Evolutionary conservation across 2,888 invertebrate species (phyloP), one percentile per base, ranked within the genome.

Genomic region (Hirtodrosophila trivittata): DNA sequence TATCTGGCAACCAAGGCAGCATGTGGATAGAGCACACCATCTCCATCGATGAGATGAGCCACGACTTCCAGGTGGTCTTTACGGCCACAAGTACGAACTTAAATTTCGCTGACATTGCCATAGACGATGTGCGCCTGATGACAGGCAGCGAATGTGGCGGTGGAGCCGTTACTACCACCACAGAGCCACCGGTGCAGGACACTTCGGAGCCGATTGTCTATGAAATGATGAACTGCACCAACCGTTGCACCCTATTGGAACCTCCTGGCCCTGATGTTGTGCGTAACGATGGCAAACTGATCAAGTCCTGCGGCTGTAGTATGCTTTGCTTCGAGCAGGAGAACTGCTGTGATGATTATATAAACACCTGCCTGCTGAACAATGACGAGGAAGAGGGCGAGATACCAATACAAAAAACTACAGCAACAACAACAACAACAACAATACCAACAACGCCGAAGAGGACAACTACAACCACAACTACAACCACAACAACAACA

Each of bases 81-180:
- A 95, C 96, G 87, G 96, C 95, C 0, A 92, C 94, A 0, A 91
- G 95, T 25, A 95, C 95, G 0, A 73, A 78, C 0, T 92, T 92
- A 14, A 94, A 93, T 68, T 92, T 94, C 5, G 95, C 95, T 50
- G 96, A 96, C 86, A 94, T 95, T 28, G 96, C 96, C 0, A 93
- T 97, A 9, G 97, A 97, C 75, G 97, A 97, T 87, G 93, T 97
- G 0, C 92, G 92, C 5, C 90, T 96, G 25, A 91, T 94, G 21
- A 92, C 92, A 26, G 88, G 87, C 25, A 68, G 52, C 0, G 85
- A 88, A 0, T 89, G 90, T 55, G 78, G 74, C 0, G 49, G 43
- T 1, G 38, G 42, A 0, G 51, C 0, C 0, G 16, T 25, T 25
- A 68, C 13, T 18, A 75, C 46, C 26, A 82, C 52, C 18, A 52